Conservation (phyloP, 2,888 invertebrate species). For the Heliconius sara region DNA sequence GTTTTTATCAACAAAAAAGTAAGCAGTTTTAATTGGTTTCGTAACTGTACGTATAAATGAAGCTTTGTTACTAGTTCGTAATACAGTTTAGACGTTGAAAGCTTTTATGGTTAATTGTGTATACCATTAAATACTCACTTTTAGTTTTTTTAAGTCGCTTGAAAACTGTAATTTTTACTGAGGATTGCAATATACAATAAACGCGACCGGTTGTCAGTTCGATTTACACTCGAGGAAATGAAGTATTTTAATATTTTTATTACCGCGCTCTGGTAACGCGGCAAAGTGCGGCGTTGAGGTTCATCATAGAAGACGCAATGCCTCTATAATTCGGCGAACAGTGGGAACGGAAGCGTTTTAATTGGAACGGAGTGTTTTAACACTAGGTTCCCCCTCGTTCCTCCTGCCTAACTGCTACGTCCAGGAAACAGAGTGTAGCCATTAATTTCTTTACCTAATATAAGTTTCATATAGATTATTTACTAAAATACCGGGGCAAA, state of each 20-base stretch:
- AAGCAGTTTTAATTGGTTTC: constrained; percentile 22
- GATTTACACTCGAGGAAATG: too few species aligned
- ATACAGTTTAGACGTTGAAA: constrained; percentile 24
- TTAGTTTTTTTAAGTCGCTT: background rate
- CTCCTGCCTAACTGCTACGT: background rate
- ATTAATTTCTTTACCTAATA: background rate
- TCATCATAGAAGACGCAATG: background rate
- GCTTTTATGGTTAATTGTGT: constrained; percentile 14
- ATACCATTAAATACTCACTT: background rate
- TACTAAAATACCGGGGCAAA: background rate
- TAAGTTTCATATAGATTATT: background rate
- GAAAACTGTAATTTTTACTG: background rate
- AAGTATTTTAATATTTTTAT: too few species aligned
- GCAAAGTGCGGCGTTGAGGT: too few species aligned
- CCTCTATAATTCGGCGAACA: too few species aligned
- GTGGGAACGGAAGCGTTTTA: too few species aligned
- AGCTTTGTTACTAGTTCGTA: constrained; percentile 19
- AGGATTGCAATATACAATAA: too few species aligned
- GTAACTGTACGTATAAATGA: constrained; percentile 8
- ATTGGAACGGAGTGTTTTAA: background rate
- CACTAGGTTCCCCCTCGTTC: background rate
- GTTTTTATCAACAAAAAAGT: constrained; percentile 9
- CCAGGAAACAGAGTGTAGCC: background rate
- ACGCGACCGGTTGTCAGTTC: too few species aligned
- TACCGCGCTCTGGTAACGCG: too few species aligned